Evolutionary conservation across 2,888 invertebrate species (phyloP).

Genomic region (Eupithecia abbreviata): DNA sequence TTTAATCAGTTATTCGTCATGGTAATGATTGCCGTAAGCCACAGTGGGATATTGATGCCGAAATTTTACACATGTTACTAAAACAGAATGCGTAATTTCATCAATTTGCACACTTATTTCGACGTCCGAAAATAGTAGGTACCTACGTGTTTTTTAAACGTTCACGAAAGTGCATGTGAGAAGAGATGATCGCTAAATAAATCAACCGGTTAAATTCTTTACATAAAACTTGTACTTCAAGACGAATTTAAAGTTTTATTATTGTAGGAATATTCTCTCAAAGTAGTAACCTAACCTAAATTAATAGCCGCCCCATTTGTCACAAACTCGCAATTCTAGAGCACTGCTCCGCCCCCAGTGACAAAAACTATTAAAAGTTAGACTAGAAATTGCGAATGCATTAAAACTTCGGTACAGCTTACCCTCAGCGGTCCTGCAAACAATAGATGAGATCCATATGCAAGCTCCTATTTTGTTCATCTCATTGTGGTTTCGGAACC

Average conservation of each 20-base stretch:
- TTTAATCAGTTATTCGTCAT: slow-evolving; percentile 30
- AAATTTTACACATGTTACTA: not conserved
- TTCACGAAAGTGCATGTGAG: not conserved
- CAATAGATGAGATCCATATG: slow-evolving; percentile 35
- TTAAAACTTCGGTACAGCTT: slow-evolving; percentile 31
- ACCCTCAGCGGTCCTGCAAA: slow-evolving; percentile 29
- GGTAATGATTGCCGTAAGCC: slow-evolving; percentile 35
- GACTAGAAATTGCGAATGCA: slow-evolving; percentile 34
- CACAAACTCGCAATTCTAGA: not conserved
- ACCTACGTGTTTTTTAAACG: too few relatives aligned
- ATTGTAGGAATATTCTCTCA: not conserved
- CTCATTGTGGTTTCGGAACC: slow-evolving; percentile 15
- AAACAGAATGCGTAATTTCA: not conserved
- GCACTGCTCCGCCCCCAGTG: slow-evolving; percentile 20
- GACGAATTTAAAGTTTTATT: not conserved
- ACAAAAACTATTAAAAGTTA: slow-evolving; percentile 36
- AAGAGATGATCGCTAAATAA: not conserved
- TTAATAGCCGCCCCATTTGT: not conserved
- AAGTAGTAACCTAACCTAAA: not conserved
- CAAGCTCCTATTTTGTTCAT: slow-evolving; percentile 21
- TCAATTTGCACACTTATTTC: not conserved
- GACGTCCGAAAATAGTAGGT: too few relatives aligned
- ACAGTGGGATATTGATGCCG: slow-evolving; percentile 13
- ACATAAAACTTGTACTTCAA: not conserved
- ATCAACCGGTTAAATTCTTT: not conserved